Percentiles rank a stretch among this genome's conserved stretches.
phyloP scores from a whole-genome alignment of 2,888 invertebrate genomes.

The Trachelus troglodyta region DNA sequence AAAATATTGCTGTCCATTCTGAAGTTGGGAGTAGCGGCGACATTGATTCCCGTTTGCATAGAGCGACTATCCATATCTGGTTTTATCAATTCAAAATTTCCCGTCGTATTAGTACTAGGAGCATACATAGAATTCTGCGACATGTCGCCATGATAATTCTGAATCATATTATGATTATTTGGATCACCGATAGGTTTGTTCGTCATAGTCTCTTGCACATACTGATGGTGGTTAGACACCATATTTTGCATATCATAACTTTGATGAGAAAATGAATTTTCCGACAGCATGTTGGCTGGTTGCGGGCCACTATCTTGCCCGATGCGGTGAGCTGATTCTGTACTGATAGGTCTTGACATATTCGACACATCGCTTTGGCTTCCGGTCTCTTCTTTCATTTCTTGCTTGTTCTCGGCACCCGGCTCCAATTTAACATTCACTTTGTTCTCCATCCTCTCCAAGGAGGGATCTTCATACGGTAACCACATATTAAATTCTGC shows the following conservation, averaged over 20 bases:
- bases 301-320: constrained; percentile 45
- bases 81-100: constrained; percentile 44
- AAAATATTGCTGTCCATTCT: constrained; percentile 38
- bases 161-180: constrained; percentile 34
- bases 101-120: constrained; percentile 33
- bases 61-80: constrained; percentile 45
- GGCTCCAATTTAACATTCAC: constrained; percentile 44
- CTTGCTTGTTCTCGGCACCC: constrained; percentile 44
- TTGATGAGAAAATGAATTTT: constrained; percentile 46
- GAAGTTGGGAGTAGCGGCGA: constrained; percentile 35
- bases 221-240: constrained; percentile 34
- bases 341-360: constrained; percentile 50
- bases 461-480: constrained; percentile 74
- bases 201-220: constrained; percentile 43
- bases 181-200: constrained; percentile 42
- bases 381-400: constrained; percentile 58
- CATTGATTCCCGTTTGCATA: constrained; percentile 35
- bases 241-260: constrained; percentile 47
- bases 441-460: constrained; percentile 29
- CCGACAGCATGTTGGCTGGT: constrained; percentile 40
- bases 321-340: constrained; percentile 47
- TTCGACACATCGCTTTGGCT: constrained; percentile 55
- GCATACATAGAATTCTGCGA: constrained; percentile 47
- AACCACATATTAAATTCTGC: constrained; percentile 99
- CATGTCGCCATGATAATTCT: constrained; percentile 47